Evolutionary conservation across 2,888 invertebrate genomes (phyloP), one percentile per base, ranked within the genome.

Genomic region (Drosophila nr. medialis): DNA sequence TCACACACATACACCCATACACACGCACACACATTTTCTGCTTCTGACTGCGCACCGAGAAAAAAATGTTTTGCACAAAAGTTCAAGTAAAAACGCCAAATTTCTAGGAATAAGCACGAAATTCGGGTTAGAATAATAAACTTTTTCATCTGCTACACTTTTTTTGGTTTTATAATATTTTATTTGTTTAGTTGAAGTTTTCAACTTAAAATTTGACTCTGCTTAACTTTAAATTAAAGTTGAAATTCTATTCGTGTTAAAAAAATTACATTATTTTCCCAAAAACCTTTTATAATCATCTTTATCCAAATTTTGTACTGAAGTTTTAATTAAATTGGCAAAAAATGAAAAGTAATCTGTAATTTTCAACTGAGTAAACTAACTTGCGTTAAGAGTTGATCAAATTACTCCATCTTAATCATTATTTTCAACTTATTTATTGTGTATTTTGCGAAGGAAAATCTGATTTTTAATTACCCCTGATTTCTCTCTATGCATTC

Each of bases 401-500:
- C 18, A 18, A 1, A 4, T 7, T 4, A 21, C 7, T 13, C 7
- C 7, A 21, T 13, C 45, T 21, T 13, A 4, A 21, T 42, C 13
- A 13, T 21, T 21, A 13, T 21, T 21, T 45, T 45, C 13, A 21
- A 42, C 5, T 2, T 21, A 3, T 7, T 13, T 45, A 5, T 27
- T 49, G 18, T 10, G 1, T 5, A 27, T 2, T 18, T 49, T 27
- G 15, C 18, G 7, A 10, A 10, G 4, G 15, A 21, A 15, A 21
- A 6, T 3, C 24, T 27, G 2, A 27, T 11, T 7, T 15, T 24
- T 4, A 24, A 24, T 45, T 8, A 24, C 27, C 27, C 6, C 27
- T 10, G n/a, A 40, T 56, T 56, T 40, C n/a, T 54, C 62, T 66
- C 54, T 58, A 61, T 72, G 63, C 75, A 73, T 67, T 77, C 81